Base-by-base conservation (phyloP, 2,797 vertebrate species). In the Alcedo atthis region DNA sequence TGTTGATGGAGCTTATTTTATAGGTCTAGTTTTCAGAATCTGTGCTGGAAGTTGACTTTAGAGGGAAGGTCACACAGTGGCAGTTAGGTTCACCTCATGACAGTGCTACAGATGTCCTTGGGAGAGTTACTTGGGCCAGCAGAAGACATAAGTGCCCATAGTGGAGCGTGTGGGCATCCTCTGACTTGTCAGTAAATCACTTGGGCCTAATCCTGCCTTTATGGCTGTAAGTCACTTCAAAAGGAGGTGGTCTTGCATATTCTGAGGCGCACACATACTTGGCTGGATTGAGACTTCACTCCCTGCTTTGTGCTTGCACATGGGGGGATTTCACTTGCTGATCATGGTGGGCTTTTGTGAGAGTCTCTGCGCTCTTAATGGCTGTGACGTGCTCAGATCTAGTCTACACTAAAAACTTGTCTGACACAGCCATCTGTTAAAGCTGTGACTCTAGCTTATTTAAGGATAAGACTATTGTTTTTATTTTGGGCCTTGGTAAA, bases 401-500 rank as follows among this genome's bases (percentile, higher is more conserved):
- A 73, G 25, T 66, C 58, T 59, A 0, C 3, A 7, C 62, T 62
- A 55, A 77, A 49, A 74, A 45, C 49, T 68, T 78, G 75, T 53
- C 77, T 74, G 53, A 26, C 73, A 13, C 16, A 67, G 30, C 63
- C 49, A 32, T 70, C 81, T 87, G 71, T 28, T 46, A 61, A 71
- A 77, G 26, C 30, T 74, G 42, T 32, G 57, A 26, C 53, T 76
- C 33, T 18, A 25, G 40, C 48, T 80, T 54, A 55, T n/a, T 49
- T 63, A 49, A 64, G 64, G 33, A 64, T 81, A 37, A 82, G 46
- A 42, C 66, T 68, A 54, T 78, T 81, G 84, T 53, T 85, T 83
- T 74, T 86, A 37, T 63, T 92, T 90, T 68, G 71, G 79, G 64
- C 71, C 10, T 51, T 55, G 33, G 26, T 64, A 86, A 80, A 94